Evolutionary conservation across 2,888 invertebrate species (phyloP), one percentile per base, ranked within the genome.

Genomic region (Lepidochrysops patricia): DNA sequence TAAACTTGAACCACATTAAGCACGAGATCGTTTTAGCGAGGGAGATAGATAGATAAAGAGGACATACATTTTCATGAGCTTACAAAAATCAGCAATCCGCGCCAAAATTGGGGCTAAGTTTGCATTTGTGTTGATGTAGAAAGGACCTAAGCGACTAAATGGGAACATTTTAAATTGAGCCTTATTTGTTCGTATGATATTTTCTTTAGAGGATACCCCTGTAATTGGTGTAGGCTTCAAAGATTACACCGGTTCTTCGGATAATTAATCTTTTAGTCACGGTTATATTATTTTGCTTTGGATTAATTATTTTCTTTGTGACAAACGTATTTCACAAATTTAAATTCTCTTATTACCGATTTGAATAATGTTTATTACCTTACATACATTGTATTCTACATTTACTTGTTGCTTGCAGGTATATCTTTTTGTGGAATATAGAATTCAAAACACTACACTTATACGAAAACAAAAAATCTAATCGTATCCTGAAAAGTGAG

Each of bases 201-300:
- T 69, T 74, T 80, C 70, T 77, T 82, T 80, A 68, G 70, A 73
- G 73, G 72, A 72, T 75, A 75, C 71, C 68, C 65, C 65, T 66
- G 72, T 79, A 84, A 86, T 83, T 80, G 76, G 70, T 73, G 73
- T 75, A 76, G 81, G 78, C 77, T 78, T 72, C 76, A 72, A 74
- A 79, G 84, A 86, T 89, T 89, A 89, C 84, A 83, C 84, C 84
- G 84, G 86, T 86, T 82, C 82, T 88, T 83, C 80, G 84, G 82
- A 80, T 89, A 89, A 90, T 90, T 89, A 89, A 89, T 89, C 89
- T 89, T 89, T 86, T 89, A 89, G 85, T 85, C 88, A 73, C 77
- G 77, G 76, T 83, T 77, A 79, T 75, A 43, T 43, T 43, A 43
- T 43, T 19, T 43, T 3, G 43, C 4, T 43, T 43, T 43, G 19